Evolutionary conservation across 2,113 vertebrate species (phyloP), one percentile per base, ranked within the genome.

Genomic region (Lampris megalopsis): DNA sequence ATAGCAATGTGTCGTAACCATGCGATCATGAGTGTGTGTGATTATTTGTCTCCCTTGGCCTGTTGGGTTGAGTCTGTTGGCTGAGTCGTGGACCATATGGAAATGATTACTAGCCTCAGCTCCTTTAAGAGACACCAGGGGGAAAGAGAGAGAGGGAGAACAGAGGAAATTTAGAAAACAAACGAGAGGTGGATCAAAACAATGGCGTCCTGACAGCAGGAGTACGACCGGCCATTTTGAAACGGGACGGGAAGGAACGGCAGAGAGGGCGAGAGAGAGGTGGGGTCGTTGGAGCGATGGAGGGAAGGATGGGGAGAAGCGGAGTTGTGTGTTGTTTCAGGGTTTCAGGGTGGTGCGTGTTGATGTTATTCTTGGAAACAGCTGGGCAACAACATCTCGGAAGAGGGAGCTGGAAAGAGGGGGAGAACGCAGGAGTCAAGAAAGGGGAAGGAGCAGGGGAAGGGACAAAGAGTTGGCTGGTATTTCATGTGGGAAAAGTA

Each of bases 91-190:
- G 50, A 79, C 74, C 86, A 90, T 87, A 80, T 92, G 89, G 90
- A 93, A 92, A 75, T 84, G 70, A 92, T 92, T 90, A 87, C 85
- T 78, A 82, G 74, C 62, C 38, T 56, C 2, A 13, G 60, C 36
- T 82, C 58, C 79, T 77, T 89, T 74, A 86, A 82, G 83, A 88
- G 69, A 72, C 86, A 65, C 65, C 13, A 11, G 79, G 82, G 87
- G 79, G 53, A 58, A 66, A 65, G 68, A 75, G 64, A 58, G 65
- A 53, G 11, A 53, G 7, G 48, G 38, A n/a, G 45, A 45, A 68
- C 38, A 58, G 38, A 0, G 1, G 48, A 79, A 45, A 63, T 54
- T 65, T 53, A 13, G 37, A 66, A 77, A 85, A 77, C 36, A 54
- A 85, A 68, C 48, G 68, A 82, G 73, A 70, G 83, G 73, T 73